Base-by-base conservation (phyloP, 2,888 invertebrate species). In the Petrophora chlorosata region DNA sequence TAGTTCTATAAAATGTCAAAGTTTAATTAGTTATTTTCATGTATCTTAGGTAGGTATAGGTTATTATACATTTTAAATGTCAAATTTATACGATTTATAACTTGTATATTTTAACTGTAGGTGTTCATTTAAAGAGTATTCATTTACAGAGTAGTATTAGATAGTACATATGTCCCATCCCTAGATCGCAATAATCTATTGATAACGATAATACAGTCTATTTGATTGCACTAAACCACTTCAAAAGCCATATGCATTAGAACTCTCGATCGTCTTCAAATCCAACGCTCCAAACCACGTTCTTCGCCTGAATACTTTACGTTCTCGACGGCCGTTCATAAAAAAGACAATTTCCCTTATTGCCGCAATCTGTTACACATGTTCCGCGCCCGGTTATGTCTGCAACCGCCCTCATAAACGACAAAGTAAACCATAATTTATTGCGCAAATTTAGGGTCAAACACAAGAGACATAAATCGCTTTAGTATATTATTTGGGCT, bases 261-360 rank as follows among this genome's bases (percentile, higher is more conserved):
- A 42, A 56, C n/a, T n/a, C n/a, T n/a, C n/a, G n/a, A n/a, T n/a
- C n/a, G n/a, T n/a, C n/a, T n/a, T n/a, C n/a, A n/a, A n/a, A n/a
- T n/a, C n/a, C n/a, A n/a, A n/a, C 28, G 58, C 63, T 58, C 61
- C 58, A 62, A 46, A 56, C 61, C 67, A 63, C 63, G 64, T 64
- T 69, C 70, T 67, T 68, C 65, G 59, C 73, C 70, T 76, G 83
- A 84, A 85, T 84, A 82, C 82, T 83, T 85, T 79, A 82, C 83
- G 79, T 76, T 72, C 80, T 76, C 77, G 80, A 62, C 73, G 70
- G 70, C 77, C 87, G 84, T 88, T 86, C 89, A 88, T 89, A 89
- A 88, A 89, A 89, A 89, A 88, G 87, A 90, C 89, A 90, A 89
- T 89, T 85, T 87, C 81, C 86, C 86, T 88, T 90, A 90, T 89